Evolutionary conservation across 2,113 vertebrate genomes (phyloP).

Genomic region (Lathamus discolor): DNA sequence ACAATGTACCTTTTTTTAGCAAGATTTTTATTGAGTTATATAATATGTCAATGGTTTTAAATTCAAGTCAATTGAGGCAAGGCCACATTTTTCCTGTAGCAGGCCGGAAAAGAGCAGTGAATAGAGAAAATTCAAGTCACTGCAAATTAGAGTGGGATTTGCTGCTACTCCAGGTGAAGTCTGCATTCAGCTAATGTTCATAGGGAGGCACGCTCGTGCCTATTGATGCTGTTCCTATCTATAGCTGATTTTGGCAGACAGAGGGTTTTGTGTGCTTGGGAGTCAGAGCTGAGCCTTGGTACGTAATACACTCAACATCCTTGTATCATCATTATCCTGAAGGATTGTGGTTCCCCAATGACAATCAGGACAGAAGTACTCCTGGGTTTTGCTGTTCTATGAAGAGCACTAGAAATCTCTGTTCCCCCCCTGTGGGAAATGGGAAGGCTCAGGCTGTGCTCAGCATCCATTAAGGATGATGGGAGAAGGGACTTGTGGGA

Average conservation of each 20-base stretch:
- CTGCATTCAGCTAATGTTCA: background rate
- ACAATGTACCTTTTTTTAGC: constrained; percentile 58
- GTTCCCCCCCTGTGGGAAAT: background rate
- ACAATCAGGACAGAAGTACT: background rate
- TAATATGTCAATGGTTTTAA: constrained; percentile 40
- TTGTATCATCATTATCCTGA: background rate
- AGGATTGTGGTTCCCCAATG: background rate
- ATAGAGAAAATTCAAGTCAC: constrained; percentile 15
- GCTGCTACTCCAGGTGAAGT: background rate
- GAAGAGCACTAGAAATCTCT: background rate
- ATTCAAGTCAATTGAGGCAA: constrained; percentile 18
- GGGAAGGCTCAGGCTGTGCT: background rate
- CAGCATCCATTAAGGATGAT: background rate
- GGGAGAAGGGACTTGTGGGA: background rate
- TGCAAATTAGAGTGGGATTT: background rate
- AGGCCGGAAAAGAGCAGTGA: background rate
- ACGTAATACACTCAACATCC: accelerated
- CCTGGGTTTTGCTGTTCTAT: background rate
- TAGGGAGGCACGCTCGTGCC: background rate
- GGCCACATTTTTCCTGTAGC: constrained; percentile 43
- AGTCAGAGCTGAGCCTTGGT: background rate
- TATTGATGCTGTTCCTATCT: background rate
- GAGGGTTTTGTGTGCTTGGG: accelerated
- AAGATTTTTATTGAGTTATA: constrained; percentile 57
- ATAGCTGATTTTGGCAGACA: accelerated